phyloP scores from a whole-genome alignment of 2,888 invertebrate species.

The Celastrina argiolus region DNA sequence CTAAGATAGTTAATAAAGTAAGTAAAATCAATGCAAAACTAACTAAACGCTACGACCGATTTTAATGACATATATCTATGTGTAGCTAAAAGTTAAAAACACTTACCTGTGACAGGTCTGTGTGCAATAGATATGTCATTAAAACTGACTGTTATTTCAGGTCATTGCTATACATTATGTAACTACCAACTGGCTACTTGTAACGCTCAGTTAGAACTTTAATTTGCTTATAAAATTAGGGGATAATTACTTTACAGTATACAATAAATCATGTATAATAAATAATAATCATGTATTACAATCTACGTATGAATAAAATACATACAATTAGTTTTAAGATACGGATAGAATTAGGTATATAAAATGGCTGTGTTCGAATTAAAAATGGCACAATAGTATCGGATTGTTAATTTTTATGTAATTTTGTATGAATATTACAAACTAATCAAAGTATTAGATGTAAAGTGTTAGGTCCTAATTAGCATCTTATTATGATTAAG shows the following conservation, averaged over 20 bases:
- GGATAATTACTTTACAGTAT: slow-evolving; percentile 10
- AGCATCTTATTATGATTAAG: slow-evolving; percentile 5
- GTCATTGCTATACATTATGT: too few species aligned
- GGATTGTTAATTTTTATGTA: slow-evolving; percentile 39
- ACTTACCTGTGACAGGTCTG: too few species aligned
- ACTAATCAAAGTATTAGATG: slow-evolving; percentile 13
- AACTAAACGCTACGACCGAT: background rate
- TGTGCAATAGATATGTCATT: too few species aligned
- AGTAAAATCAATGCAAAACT: background rate
- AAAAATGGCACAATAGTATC: slow-evolving; percentile 61
- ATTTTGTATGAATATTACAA: slow-evolving; percentile 29
- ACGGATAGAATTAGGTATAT: slow-evolving; percentile 57
- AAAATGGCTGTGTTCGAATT: slow-evolving; percentile 75
- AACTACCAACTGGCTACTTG: background rate
- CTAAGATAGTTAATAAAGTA: background rate
- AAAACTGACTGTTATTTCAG: too few species aligned
- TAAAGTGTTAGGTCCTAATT: slow-evolving; percentile 17
- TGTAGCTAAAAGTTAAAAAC: too few species aligned
- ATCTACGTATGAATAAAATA: background rate
- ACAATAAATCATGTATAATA: background rate
- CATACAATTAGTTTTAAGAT: slow-evolving; percentile 39
- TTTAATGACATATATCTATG: background rate
- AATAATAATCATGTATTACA: background rate
- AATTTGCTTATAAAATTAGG: background rate
- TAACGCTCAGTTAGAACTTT: background rate